phyloP scores from a whole-genome alignment of 2,888 invertebrate genomes.

The Polydrusus tereticollis region DNA sequence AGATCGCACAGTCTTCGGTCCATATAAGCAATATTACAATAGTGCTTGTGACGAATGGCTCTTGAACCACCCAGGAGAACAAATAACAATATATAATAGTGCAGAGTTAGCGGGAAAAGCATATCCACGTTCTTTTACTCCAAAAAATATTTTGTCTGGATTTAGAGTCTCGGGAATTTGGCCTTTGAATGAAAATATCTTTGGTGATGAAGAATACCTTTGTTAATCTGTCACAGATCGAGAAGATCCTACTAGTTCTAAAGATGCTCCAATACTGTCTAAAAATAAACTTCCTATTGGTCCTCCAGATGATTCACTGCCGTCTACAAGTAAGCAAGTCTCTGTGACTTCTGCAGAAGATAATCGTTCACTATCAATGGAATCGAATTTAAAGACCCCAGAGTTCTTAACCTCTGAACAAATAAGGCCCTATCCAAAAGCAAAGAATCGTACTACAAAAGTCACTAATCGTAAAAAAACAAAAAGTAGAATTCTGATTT shows the following conservation, averaged over 20 bases:
- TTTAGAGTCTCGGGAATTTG: slow-evolving; percentile 24
- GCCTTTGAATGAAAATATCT: slow-evolving; percentile 30
- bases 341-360: too few relatives aligned
- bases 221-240: slow-evolving; percentile 22
- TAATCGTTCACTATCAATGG: too few relatives aligned
- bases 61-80: too few relatives aligned
- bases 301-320: background rate
- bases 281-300: too few relatives aligned
- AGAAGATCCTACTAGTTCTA: slow-evolving; percentile 1
- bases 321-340: slow-evolving; percentile 4
- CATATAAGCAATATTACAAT: too few relatives aligned
- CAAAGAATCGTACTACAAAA: background rate
- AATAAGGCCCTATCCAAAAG: slow-evolving; percentile 13
- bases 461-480: slow-evolving; percentile 1
- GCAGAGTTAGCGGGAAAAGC: slow-evolving; percentile 24
- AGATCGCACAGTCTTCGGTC: too few relatives aligned
- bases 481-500: slow-evolving; percentile 10
- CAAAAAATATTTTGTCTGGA: slow-evolving; percentile 27
- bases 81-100: slow-evolving; percentile 20
- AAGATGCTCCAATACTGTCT: too few relatives aligned
- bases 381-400: background rate
- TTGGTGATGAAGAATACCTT: slow-evolving; percentile 24
- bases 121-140: slow-evolving; percentile 13
- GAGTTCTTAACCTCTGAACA: background rate
- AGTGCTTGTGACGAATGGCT: too few relatives aligned